Evolutionary conservation across 2,797 vertebrate species (phyloP).

Genomic region (Arrhamphus sclerolepis): DNA sequence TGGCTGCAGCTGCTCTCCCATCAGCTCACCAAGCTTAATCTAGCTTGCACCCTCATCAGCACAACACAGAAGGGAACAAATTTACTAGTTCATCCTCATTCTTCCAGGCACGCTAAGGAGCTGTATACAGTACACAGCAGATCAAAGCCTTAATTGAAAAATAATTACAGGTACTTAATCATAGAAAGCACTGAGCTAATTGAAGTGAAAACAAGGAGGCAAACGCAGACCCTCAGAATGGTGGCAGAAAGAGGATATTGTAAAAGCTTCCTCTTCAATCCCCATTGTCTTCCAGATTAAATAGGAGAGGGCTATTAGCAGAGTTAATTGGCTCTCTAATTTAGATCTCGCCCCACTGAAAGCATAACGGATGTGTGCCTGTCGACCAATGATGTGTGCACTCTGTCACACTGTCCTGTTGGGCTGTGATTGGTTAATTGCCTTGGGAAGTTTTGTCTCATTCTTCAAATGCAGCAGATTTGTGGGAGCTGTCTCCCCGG

Average conservation of each 20-base stretch:
- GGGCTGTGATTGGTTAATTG: conserved; percentile 88
- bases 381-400: conserved; percentile 92
- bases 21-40: conserved; percentile 74
- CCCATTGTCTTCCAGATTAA: conserved; percentile 99
- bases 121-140: conserved; percentile 88
- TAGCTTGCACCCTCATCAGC: conserved; percentile 75
- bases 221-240: conserved; percentile 92
- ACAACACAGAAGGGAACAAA: conserved; percentile 81
- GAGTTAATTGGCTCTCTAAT: conserved; percentile 99
- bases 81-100: conserved; percentile 83
- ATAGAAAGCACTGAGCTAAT: conserved; percentile 98
- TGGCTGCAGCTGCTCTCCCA: conserved; percentile 40
- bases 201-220: conserved; percentile 96
- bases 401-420: conserved; percentile 92
- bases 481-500: conserved; percentile 40
- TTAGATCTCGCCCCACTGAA: conserved; percentile 98
- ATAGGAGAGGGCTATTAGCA: conserved; percentile 99
- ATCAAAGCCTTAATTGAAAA: conserved; percentile 99
- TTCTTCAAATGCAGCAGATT: conserved; percentile 75
- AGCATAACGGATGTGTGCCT: conserved; percentile 96
- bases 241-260: conserved; percentile 97
- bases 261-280: conserved; percentile 96
- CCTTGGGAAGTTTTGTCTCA: conserved; percentile 80
- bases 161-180: conserved; percentile 99
- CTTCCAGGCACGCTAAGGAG: conserved; percentile 73